phyloP scores from a whole-genome alignment of 2,113 vertebrate genomes.

The Centropus bengalensis region DNA sequence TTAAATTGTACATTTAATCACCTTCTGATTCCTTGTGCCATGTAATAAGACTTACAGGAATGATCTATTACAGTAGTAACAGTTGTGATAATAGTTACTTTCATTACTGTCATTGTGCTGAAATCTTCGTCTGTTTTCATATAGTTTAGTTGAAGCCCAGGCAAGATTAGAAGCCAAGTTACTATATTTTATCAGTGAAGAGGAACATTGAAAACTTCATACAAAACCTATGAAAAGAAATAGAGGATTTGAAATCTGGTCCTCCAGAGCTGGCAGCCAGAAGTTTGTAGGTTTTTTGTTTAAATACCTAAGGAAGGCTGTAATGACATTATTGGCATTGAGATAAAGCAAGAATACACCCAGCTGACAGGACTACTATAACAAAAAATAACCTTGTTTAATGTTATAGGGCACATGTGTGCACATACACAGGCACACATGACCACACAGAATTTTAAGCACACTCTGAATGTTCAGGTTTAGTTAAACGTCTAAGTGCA shows the following conservation, averaged over 20 bases:
- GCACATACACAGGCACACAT: accelerated
- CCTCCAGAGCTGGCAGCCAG: background rate
- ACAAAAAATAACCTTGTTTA: background rate
- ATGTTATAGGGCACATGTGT: background rate
- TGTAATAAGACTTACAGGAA: background rate
- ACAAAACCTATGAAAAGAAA: background rate
- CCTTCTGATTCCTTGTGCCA: background rate
- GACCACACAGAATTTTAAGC: background rate
- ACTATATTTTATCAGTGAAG: background rate
- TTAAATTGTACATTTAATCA: background rate
- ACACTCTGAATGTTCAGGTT: background rate
- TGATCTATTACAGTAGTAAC: background rate
- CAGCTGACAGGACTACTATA: background rate
- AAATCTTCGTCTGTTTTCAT: background rate
- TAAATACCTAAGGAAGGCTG: background rate
- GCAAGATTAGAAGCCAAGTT: background rate
- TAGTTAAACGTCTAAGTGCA: background rate
- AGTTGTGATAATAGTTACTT: background rate
- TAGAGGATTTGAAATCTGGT: background rate
- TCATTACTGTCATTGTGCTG: background rate
- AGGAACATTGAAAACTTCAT: background rate
- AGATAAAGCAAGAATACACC: slow-evolving; percentile 1
- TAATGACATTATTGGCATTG: background rate
- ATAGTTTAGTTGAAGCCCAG: background rate
- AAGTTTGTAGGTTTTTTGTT: background rate